Conservation (phyloP, 1,140 invertebrate genomes). For the Pseudomyrmex sp. region DNA sequence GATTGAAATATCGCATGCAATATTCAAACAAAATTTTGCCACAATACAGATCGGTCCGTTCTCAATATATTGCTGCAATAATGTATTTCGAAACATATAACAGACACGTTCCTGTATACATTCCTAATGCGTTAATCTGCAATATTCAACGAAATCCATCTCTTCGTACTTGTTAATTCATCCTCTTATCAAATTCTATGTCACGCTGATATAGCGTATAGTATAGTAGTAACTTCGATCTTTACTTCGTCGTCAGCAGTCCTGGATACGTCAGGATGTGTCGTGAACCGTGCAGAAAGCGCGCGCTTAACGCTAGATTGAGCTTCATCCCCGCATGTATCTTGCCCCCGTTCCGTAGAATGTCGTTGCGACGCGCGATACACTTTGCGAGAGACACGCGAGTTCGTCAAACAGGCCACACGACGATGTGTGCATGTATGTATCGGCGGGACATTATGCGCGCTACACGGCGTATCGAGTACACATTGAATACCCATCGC, state of each 20-base stretch:
- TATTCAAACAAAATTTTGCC: too few relatives aligned
- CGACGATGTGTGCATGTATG: neutral
- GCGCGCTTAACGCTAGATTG: conserved; percentile 53
- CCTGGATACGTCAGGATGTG: neutral
- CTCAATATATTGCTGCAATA: too few relatives aligned
- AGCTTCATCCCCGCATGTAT: conserved; percentile 26
- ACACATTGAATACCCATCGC: conserved; percentile 50
- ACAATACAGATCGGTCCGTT: too few relatives aligned
- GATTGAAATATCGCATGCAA: too few relatives aligned
- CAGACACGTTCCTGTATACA: too few relatives aligned
- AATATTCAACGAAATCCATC: too few relatives aligned
- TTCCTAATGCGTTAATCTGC: too few relatives aligned
- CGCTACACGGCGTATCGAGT: conserved; percentile 67
- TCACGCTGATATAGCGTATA: too few relatives aligned
- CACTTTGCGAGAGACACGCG: conserved; percentile 59
- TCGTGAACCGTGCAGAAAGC: neutral
- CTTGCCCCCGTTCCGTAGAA: conserved; percentile 49
- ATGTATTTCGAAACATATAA: too few relatives aligned
- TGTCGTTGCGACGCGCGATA: conserved; percentile 31
- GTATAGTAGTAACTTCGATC: neutral
- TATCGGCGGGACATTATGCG: conserved; percentile 57
- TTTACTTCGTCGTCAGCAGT: neutral
- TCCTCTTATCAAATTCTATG: neutral
- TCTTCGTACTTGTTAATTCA: too few relatives aligned
- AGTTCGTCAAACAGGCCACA: conserved; percentile 54